Evolutionary conservation across 1,140 invertebrate genomes (phyloP).

Genomic region (Scaptomyza pallida): DNA sequence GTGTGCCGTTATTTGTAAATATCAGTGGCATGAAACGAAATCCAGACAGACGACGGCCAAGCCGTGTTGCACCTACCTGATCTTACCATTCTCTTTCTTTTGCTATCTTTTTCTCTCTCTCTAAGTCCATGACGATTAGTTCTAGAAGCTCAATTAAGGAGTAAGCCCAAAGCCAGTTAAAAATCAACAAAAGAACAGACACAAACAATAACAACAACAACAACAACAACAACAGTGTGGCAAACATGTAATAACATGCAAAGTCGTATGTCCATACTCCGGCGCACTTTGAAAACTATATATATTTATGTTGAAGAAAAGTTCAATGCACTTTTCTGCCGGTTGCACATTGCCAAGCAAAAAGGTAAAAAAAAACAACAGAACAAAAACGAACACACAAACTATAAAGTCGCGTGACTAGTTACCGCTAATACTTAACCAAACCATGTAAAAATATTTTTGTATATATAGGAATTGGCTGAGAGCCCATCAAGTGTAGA

Average conservation of each 20-base stretch:
- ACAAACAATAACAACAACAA: constrained; percentile 15
- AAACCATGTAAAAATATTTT: constrained; percentile 21
- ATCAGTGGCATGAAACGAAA: neutral
- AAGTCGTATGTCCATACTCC: neutral
- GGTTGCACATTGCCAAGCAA: constrained; percentile 26
- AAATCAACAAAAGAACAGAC: constrained; percentile 31
- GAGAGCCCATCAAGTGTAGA: neutral
- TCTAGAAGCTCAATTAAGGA: constrained; percentile 54
- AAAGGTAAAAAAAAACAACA: constrained; percentile 4
- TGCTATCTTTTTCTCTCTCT: constrained; percentile 12
- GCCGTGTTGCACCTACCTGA: neutral
- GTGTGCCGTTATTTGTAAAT: neutral
- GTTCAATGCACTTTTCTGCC: constrained; percentile 58
- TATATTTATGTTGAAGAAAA: constrained; percentile 1
- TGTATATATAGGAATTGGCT: constrained; percentile 5
- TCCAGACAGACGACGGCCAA: neutral
- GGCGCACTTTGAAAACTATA: constrained; percentile 23
- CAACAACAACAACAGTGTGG: constrained; percentile 25
- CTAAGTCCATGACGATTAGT: constrained; percentile 46
- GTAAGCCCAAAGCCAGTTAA: constrained; percentile 46
- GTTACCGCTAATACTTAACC: constrained; percentile 39
- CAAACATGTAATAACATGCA: constrained; percentile 32
- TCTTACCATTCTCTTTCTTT: constrained; percentile 16
- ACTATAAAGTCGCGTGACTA: constrained; percentile 54
- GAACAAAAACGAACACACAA: neutral